Percentiles rank a stretch among this genome's conserved stretches.
These are phyloP conservation scores for Sphaeridia pumilis DNA, from an alignment of 2,888 invertebrate genomes.

Conservation along the genomic window DNA sequence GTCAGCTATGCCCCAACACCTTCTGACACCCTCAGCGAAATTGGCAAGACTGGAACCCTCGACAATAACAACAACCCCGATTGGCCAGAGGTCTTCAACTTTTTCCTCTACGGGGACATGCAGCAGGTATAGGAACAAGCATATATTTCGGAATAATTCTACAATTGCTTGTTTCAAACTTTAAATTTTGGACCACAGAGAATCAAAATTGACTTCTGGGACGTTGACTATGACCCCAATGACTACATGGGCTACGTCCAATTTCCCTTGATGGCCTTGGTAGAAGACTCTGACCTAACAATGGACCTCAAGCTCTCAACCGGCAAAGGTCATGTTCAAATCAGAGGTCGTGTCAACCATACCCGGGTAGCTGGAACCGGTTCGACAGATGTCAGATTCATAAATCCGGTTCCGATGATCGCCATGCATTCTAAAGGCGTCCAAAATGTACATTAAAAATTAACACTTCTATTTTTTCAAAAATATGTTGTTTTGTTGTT, in stretches of 20 bases:
- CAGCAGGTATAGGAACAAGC: neutral
- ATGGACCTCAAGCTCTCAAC: neutral
- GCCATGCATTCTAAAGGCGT: too few species aligned
- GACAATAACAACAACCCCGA: slow-evolving; percentile 15
- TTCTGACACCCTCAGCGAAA: neutral
- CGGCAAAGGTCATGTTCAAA: neutral
- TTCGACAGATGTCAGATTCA: neutral
- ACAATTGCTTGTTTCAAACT: too few species aligned
- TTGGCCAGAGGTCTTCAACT: slow-evolving; percentile 13
- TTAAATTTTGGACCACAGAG: neutral
- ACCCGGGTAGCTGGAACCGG: neutral
- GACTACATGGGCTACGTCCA: slow-evolving; percentile 8
- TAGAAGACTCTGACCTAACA: neutral
- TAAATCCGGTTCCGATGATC: too few species aligned
- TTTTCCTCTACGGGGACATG: slow-evolving; percentile 1
- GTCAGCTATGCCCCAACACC: slow-evolving; percentile 2
- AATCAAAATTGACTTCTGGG: slow-evolving; percentile 8
- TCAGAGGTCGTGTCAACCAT: neutral
- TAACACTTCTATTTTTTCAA: too few species aligned
- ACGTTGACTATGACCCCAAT: slow-evolving; percentile 6
- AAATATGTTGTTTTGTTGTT: too few species aligned
- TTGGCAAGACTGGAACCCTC: slow-evolving; percentile 1
- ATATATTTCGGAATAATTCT: too few species aligned
- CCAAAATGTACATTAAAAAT: too few species aligned
- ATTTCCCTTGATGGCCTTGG: neutral